A percentile compares a stretch with the other conserved stretches of the same genome.
phyloP scores from a whole-genome alignment of 1,140 invertebrate genomes.

The Hydropsyche tenuis region DNA sequence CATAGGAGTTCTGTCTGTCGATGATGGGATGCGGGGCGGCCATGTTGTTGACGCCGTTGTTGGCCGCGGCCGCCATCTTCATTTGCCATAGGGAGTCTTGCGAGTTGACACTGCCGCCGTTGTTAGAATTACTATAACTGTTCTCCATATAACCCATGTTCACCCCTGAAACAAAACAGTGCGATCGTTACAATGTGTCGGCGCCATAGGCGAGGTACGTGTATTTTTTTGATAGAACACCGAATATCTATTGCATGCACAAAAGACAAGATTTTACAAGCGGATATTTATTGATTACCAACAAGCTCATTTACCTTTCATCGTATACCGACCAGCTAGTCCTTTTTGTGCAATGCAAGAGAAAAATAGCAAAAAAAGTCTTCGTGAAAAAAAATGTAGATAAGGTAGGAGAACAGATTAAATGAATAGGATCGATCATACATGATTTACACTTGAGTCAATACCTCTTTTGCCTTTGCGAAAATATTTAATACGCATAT shows the following conservation, averaged over 20 bases:
- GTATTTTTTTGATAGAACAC: neutral
- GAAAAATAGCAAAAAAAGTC: constrained; percentile 50
- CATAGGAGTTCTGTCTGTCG: constrained; percentile 69
- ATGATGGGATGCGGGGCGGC: constrained; percentile 64
- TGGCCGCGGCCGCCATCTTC: constrained; percentile 79
- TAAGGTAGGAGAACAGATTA: neutral
- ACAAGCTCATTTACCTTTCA: constrained; percentile 55
- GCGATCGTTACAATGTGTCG: neutral
- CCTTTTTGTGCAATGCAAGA: constrained; percentile 56
- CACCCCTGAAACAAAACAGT: constrained; percentile 65
- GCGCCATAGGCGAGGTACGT: neutral
- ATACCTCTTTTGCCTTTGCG: constrained; percentile 16
- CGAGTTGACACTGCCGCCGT: constrained; percentile 90
- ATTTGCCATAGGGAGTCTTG: constrained; percentile 95
- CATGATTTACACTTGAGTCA: constrained; percentile 23
- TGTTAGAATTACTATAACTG: constrained; percentile 90
- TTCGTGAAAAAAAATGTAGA: constrained; percentile 15
- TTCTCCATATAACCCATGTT: constrained; percentile 90
- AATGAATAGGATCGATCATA: constrained; percentile 28
- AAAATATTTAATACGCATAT: constrained; percentile 16
- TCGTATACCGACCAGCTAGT: constrained; percentile 56
- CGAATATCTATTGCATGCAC: constrained; percentile 43
- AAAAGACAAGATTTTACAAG: constrained; percentile 46
- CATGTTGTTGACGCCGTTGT: constrained; percentile 65
- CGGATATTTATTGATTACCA: constrained; percentile 25